Conservation (phyloP, 2,888 invertebrate species). For the Kuschelorhynchus macadamiae region DNA sequence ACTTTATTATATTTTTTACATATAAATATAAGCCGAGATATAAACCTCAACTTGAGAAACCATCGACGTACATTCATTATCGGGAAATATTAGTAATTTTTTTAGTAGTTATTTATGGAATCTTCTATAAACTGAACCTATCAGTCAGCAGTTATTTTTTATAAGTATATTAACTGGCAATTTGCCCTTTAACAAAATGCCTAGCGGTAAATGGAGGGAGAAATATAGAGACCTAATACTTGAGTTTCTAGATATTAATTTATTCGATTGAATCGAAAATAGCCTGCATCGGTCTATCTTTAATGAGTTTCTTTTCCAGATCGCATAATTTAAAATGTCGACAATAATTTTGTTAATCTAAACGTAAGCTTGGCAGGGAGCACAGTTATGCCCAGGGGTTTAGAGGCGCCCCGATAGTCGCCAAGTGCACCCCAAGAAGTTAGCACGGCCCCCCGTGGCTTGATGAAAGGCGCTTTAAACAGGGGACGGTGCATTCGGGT, state of each 20-base stretch:
- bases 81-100: too few relatives aligned
- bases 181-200: background rate
- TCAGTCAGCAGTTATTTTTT: background rate
- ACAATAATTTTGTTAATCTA: conserved; percentile 47
- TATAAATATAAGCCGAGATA: too few relatives aligned
- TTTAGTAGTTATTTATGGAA: too few relatives aligned
- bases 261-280: too few relatives aligned
- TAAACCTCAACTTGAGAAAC: too few relatives aligned
- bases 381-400: conserved; percentile 19
- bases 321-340: conserved; percentile 28
- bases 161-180: background rate
- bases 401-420: conserved; percentile 19
- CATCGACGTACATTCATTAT: too few relatives aligned
- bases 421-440: conserved; percentile 41
- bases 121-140: background rate
- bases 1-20: too few relatives aligned
- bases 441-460: conserved; percentile 37
- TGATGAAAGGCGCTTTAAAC: conserved; percentile 47
- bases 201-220: background rate
- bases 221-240: background rate
- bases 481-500: conserved; percentile 31
- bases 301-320: conserved; percentile 18
- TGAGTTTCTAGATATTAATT: background rate
- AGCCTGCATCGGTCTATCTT: too few relatives aligned
- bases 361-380: conserved; percentile 38